Evolutionary conservation across 2,888 invertebrate genomes (phyloP).

Genomic region (Scotopteryx bipunctaria): DNA sequence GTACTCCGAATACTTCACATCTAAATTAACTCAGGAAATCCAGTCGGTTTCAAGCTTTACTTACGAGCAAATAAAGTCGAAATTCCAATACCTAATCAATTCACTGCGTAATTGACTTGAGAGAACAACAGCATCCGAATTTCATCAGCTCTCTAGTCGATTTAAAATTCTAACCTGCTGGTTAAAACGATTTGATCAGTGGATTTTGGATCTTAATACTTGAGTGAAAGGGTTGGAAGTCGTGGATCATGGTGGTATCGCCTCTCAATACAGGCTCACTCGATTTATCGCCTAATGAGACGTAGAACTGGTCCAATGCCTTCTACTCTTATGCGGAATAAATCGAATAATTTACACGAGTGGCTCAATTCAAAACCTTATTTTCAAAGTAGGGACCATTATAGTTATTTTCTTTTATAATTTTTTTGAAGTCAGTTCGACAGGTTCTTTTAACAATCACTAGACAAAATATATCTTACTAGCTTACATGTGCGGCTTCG

Average conservation of each 20-base stretch:
- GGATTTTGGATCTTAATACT: background rate
- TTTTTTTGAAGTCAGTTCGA: too few species aligned
- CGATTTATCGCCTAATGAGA: conserved; percentile 4
- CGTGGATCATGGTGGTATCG: background rate
- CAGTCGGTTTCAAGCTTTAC: background rate
- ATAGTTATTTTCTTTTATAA: too few species aligned
- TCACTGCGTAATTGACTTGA: background rate
- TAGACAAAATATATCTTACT: too few species aligned
- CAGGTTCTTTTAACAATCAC: too few species aligned
- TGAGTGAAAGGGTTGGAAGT: background rate
- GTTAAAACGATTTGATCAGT: background rate
- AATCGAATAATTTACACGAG: background rate
- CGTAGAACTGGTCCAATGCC: too few species aligned
- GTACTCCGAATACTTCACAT: background rate
- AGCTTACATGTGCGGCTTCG: too few species aligned
- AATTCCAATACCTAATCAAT: background rate
- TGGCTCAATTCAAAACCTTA: too few species aligned
- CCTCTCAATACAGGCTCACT: conserved; percentile 3
- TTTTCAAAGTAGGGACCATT: too few species aligned
- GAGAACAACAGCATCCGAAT: background rate
- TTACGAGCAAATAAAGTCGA: background rate
- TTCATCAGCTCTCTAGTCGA: background rate
- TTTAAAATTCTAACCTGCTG: background rate
- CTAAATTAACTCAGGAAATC: background rate
- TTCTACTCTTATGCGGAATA: background rate